Conservation (phyloP, 2,888 invertebrate genomes). For the Philereme vetulata region DNA sequence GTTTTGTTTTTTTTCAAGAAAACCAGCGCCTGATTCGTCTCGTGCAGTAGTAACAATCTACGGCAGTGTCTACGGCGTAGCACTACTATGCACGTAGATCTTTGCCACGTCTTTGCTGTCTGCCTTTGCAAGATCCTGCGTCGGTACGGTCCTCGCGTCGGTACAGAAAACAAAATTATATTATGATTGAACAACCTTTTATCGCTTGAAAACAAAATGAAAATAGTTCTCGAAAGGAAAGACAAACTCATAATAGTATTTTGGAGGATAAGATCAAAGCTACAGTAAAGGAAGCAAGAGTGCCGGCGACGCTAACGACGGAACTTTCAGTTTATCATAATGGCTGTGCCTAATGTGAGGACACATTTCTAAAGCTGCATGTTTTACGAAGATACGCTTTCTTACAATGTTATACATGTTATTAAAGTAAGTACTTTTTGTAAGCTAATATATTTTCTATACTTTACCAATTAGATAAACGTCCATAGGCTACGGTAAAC, state of each 20-base stretch:
- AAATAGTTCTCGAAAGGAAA: background rate
- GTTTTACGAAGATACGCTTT: conserved; percentile 21
- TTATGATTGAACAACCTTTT: too few species aligned
- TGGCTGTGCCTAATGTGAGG: conserved; percentile 24
- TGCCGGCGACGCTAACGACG: conserved; percentile 35
- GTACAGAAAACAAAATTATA: too few species aligned
- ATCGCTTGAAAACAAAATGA: too few species aligned
- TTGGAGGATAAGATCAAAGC: conserved; percentile 29
- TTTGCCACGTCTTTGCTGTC: background rate
- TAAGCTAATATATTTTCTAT: too few species aligned
- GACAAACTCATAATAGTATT: background rate
- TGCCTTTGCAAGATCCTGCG: too few species aligned
- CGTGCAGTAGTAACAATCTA: too few species aligned
- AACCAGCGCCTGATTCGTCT: too few species aligned
- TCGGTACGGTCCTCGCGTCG: too few species aligned
- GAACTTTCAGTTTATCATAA: conserved; percentile 36
- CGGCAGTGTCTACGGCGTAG: conserved; percentile 1
- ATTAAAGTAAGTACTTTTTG: too few species aligned
- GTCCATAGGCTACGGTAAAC: too few species aligned
- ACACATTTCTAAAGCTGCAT: conserved; percentile 16
- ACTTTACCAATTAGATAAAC: too few species aligned
- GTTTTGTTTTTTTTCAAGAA: too few species aligned
- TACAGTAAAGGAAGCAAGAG: conserved; percentile 31
- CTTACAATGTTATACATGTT: background rate
- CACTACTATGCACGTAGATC: conserved; percentile 20